A percentile compares a stretch with the other conserved stretches of the same genome.
Evolutionary conservation across 2,888 invertebrate species (phyloP).

Genomic region (Desoria tigrina): DNA sequence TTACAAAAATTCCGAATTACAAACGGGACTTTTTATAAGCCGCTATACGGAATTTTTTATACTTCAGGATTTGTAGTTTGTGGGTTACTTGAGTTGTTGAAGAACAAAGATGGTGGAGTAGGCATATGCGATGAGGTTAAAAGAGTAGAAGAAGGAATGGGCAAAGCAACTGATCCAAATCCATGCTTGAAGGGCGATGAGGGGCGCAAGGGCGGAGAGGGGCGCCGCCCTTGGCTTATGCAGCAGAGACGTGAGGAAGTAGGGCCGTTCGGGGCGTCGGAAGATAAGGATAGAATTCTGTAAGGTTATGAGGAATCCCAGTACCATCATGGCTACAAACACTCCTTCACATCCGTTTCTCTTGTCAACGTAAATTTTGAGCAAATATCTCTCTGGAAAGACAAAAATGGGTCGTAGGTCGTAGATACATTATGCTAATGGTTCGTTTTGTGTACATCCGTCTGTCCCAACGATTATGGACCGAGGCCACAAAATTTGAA

Average conservation of each 20-base stretch:
- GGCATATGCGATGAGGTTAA: constrained; percentile 24
- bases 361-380: background rate
- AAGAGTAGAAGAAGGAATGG: constrained; percentile 19
- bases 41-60: no score
- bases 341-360: constrained; percentile 18
- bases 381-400: background rate
- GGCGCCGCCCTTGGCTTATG: background rate
- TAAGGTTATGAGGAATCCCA: constrained; percentile 16
- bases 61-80: no score
- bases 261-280: constrained; percentile 5
- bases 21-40: no score
- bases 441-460: no score
- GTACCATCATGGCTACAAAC: constrained; percentile 3
- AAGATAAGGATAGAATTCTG: constrained; percentile 23
- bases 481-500: no score
- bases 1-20: no score
- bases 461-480: no score
- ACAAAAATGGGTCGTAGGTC: no score
- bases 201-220: background rate
- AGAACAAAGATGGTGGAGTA: constrained; percentile 21
- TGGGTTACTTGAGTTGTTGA: constrained; percentile 18
- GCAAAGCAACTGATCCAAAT: constrained; percentile 20
- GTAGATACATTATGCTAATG: no score
- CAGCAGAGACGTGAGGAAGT: constrained; percentile 34
- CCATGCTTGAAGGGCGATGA: constrained; percentile 13